Conservation (phyloP, 2,888 invertebrate species). For the Cheilosia urbana region DNA sequence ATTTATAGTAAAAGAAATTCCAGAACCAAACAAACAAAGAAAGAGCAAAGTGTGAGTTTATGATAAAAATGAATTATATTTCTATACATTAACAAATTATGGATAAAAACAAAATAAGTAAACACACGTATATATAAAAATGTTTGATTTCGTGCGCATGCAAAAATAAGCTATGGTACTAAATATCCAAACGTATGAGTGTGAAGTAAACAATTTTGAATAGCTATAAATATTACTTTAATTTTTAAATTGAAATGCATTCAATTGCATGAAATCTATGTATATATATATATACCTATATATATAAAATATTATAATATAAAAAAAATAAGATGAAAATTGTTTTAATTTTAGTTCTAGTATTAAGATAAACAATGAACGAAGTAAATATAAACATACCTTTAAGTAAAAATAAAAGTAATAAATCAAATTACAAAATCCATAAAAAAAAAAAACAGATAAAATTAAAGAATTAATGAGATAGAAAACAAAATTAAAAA, state of each 20-base stretch:
- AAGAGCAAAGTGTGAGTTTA: conserved; percentile 14
- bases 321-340: conserved; percentile 38
- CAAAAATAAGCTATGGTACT: not conserved
- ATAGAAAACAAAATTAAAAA: conserved; percentile 32
- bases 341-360: conserved; percentile 43
- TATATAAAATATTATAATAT: conserved; percentile 12
- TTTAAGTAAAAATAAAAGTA: conserved; percentile 39
- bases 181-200: conserved; percentile 20
- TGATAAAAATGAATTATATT: conserved; percentile 10
- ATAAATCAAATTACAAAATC: too few relatives aligned
- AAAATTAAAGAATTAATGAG: conserved; percentile 46
- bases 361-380: conserved; percentile 44
- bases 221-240: not conserved
- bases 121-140: not conserved
- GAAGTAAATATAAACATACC: conserved; percentile 64
- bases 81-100: conserved; percentile 18
- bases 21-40: conserved; percentile 4
- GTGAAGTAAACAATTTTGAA: conserved; percentile 15
- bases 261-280: not conserved
- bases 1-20: not conserved
- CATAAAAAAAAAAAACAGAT: not conserved
- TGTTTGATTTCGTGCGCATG: conserved; percentile 10
- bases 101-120: not conserved
- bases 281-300: conserved; percentile 5
- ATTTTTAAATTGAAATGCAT: not conserved